These are phyloP conservation scores for Artibeus lituratus DNA, from an alignment of 2,797 vertebrate genomes.

Conservation along the genomic window DNA sequence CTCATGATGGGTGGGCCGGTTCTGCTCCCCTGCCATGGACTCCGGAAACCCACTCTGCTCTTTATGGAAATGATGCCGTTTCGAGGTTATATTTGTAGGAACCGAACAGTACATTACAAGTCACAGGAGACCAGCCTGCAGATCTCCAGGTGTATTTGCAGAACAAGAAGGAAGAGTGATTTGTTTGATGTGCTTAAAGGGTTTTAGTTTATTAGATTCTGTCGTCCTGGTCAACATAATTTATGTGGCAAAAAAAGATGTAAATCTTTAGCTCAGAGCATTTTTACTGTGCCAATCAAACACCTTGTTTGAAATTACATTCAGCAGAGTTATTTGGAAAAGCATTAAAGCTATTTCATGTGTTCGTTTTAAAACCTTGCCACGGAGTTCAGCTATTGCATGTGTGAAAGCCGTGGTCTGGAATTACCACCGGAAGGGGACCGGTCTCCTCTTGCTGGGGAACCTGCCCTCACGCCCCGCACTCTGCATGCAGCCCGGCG, in stretches of 20 bases:
- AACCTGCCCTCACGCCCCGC: background rate
- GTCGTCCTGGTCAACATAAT: slow-evolving; percentile 17
- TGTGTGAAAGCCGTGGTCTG: background rate
- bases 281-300: background rate
- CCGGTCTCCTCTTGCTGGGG: background rate
- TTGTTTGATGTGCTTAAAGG: background rate
- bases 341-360: background rate
- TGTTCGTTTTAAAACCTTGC: background rate
- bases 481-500: no score
- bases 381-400: background rate
- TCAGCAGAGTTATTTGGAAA: background rate
- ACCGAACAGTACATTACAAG: background rate
- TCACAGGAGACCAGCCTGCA: background rate
- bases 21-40: background rate
- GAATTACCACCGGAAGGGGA: background rate
- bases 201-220: slow-evolving; percentile 39
- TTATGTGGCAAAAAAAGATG: slow-evolving; percentile 4
- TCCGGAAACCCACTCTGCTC: background rate
- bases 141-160: background rate
- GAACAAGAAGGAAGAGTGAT: background rate
- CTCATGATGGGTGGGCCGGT: background rate
- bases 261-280: background rate
- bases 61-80: background rate
- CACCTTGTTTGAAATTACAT: background rate
- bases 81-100: background rate